Percentiles rank a stretch among this genome's conserved stretches.
Conservation (phyloP, 2,113 vertebrate genomes). For the Sturnira hondurensis region DNA sequence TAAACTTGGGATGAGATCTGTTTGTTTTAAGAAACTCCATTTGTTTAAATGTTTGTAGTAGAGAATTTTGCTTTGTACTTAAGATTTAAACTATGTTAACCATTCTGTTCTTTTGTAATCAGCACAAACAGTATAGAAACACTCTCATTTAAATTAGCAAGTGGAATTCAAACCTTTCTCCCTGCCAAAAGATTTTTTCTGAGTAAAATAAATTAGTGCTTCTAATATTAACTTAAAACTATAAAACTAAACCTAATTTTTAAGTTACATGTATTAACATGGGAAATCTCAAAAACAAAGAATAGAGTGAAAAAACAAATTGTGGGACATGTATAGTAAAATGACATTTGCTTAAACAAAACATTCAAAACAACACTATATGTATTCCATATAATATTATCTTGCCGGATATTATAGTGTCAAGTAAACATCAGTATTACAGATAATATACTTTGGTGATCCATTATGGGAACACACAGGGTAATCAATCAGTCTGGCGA, state of each 20-base stretch:
- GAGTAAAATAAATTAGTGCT: neutral
- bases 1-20: neutral
- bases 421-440: neutral
- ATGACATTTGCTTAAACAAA: neutral
- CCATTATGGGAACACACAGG: neutral
- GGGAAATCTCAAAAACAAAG: neutral
- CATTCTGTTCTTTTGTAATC: neutral
- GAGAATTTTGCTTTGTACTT: neutral
- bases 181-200: neutral
- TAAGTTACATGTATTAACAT: neutral
- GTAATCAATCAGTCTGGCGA: neutral
- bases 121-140: neutral
- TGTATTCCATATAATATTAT: neutral
- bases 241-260: neutral
- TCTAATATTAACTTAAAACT: neutral
- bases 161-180: neutral
- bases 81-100: neutral
- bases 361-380: neutral
- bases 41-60: constrained; percentile 25
- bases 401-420: neutral
- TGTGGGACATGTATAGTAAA: neutral
- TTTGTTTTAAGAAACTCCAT: constrained; percentile 32
- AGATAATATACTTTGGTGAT: neutral
- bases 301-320: neutral
- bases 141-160: neutral